phyloP scores from a whole-genome alignment of 2,797 vertebrate genomes.

The Diceros bicornis region DNA sequence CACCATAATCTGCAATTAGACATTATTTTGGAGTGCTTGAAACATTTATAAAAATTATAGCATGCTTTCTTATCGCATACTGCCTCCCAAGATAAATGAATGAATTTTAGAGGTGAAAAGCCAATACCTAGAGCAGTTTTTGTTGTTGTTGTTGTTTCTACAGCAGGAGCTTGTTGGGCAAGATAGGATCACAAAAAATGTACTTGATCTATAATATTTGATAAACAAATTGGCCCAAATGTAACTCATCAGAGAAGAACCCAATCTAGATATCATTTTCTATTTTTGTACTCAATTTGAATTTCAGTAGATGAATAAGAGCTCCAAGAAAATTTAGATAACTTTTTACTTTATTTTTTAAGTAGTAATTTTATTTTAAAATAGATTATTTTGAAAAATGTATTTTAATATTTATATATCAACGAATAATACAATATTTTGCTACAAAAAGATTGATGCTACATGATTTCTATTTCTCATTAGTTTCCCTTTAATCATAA shows the following conservation, averaged over 20 bases:
- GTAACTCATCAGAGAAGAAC: neutral
- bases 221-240: neutral
- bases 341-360: conserved; percentile 13
- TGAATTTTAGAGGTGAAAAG: neutral
- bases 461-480: neutral
- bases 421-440: neutral
- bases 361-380: neutral
- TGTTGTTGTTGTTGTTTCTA: neutral
- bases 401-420: neutral
- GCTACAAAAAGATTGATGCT: neutral
- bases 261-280: neutral
- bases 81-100: neutral
- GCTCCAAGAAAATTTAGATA: neutral
- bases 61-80: neutral
- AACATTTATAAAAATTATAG: neutral
- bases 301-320: neutral
- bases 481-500: neutral
- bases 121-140: neutral
- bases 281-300: neutral
- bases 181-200: neutral
- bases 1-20: neutral
- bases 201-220: no score
- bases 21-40: neutral
- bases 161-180: neutral
- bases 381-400: neutral